phyloP scores from a whole-genome alignment of 2,888 invertebrate genomes.

The Thysanoteuthis rhombus region DNA sequence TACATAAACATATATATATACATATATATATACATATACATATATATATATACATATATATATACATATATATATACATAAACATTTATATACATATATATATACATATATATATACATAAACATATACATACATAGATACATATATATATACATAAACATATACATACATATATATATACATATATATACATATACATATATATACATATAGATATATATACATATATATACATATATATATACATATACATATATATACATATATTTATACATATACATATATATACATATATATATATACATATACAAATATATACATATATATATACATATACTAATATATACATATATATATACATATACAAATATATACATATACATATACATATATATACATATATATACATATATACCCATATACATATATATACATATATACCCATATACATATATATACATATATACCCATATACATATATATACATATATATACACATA shows the following conservation, averaged over 20 bases:
- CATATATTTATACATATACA: neutral
- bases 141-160: neutral
- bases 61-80: neutral
- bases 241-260: neutral
- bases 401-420: neutral
- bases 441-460: neutral
- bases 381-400: neutral
- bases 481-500: neutral
- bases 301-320: neutral
- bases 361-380: neutral
- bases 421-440: neutral
- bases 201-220: neutral
- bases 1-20: neutral
- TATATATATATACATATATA: neutral
- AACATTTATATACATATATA: neutral
- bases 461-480: neutral
- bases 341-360: too few relatives aligned
- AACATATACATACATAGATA: neutral
- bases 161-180: neutral
- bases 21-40: neutral
- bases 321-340: slow-evolving; percentile 19
- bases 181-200: neutral
- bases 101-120: neutral
- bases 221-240: neutral
- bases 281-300: neutral